Evolutionary conservation across 2,113 vertebrate genomes (phyloP).

Genomic region (Gymnobelideus leadbeateri): DNA sequence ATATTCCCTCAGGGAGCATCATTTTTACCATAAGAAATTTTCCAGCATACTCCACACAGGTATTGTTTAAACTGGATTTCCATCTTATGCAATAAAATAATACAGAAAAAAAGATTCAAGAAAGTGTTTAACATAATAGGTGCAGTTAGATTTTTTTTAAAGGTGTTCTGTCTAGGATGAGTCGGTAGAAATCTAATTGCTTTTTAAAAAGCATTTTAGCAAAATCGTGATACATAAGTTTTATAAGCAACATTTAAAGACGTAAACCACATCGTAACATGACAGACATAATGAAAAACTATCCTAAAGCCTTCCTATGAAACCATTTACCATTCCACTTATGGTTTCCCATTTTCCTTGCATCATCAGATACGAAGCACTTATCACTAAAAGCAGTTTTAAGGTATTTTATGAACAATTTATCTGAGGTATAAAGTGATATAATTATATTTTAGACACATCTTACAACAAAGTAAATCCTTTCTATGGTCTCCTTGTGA

Average conservation of each 20-base stretch:
- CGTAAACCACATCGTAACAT: conserved; percentile 60
- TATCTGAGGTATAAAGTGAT: conserved; percentile 54
- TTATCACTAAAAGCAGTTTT: conserved; percentile 62
- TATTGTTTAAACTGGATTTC: conserved; percentile 56
- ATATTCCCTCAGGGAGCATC: not conserved
- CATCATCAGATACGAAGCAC: conserved; percentile 63
- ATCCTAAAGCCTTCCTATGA: conserved; percentile 44
- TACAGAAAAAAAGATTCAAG: not conserved
- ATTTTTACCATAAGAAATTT: conserved; percentile 41
- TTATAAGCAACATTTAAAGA: conserved; percentile 67
- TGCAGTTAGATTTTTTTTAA: conserved; percentile 52
- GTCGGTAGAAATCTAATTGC: conserved; percentile 54
- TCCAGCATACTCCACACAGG: conserved; percentile 9
- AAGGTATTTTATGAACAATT: conserved; percentile 60
- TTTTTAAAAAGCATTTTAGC: conserved; percentile 56
- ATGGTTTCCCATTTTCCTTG: conserved; percentile 57
- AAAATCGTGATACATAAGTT: conserved; percentile 53
- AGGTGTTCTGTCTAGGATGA: conserved; percentile 57
- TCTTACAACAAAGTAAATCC: conserved; percentile 58
- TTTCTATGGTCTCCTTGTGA: conserved; percentile 52
- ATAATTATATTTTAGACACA: conserved; percentile 63
- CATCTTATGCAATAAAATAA: conserved; percentile 63
- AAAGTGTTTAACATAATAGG: conserved; percentile 61
- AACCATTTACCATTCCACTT: conserved; percentile 61
- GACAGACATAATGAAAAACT: conserved; percentile 49